A percentile compares a stretch with the other conserved stretches of the same genome.
Conservation (phyloP, 37 sponge, comb jelly and placozoan genomes). For the Chondrilla cf. caribensis region DNA sequence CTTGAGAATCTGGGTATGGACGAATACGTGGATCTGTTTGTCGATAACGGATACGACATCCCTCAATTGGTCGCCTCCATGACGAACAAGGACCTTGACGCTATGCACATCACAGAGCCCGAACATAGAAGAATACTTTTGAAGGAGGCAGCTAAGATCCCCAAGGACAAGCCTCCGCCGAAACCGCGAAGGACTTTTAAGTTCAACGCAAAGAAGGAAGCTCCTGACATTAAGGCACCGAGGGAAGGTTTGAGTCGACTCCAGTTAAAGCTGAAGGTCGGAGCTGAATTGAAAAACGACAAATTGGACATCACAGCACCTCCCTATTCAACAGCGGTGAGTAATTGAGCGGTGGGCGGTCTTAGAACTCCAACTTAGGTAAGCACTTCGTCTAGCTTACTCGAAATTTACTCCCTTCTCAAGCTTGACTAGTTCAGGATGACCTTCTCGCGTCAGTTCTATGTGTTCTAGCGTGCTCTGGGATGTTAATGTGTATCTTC, state of each 20-base stretch:
- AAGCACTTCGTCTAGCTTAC: too few species aligned
- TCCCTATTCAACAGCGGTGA: slow-evolving; percentile 48
- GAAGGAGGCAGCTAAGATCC: background rate
- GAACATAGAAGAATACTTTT: slow-evolving; percentile 41
- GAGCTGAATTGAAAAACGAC: slow-evolving; percentile 44
- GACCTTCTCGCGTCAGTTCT: too few species aligned
- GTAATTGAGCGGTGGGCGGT: background rate
- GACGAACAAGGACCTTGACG: slow-evolving; percentile 67
- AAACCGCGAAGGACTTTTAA: background rate
- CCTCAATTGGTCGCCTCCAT: slow-evolving; percentile 42
- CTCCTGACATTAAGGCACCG: slow-evolving; percentile 1
- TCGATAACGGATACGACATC: slow-evolving; percentile 81
- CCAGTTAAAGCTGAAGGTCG: slow-evolving; percentile 66
- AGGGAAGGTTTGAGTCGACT: slow-evolving; percentile 32
- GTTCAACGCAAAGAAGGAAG: background rate
- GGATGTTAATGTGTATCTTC: too few species aligned
- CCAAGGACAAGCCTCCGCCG: background rate
- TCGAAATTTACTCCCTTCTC: too few species aligned
- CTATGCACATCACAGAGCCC: slow-evolving; percentile 45
- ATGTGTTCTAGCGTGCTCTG: too few species aligned
- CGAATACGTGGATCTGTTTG: slow-evolving; percentile 52
- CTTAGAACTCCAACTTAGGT: too few species aligned
- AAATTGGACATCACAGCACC: slow-evolving; percentile 42
- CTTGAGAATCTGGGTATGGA: slow-evolving; percentile 45
- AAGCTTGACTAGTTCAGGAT: too few species aligned